phyloP scores from a whole-genome alignment of 2,797 vertebrate genomes.

The Falco naumanni region DNA sequence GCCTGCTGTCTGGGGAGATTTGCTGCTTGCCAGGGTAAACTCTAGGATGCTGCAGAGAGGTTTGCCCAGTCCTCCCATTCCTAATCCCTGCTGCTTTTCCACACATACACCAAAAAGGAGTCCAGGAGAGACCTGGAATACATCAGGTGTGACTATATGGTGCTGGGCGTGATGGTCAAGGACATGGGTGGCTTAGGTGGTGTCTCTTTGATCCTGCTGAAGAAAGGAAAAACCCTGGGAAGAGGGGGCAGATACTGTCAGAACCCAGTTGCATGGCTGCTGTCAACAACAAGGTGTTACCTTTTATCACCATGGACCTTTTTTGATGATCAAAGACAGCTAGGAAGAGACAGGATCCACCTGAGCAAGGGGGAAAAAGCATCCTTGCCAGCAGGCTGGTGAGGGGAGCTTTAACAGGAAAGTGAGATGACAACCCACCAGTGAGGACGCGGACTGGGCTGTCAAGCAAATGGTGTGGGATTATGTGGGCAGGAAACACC shows the following conservation, averaged over 20 bases:
- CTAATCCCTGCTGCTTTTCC: background rate
- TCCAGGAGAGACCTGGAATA: background rate
- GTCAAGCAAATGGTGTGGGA: background rate
- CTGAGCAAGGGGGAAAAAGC: background rate
- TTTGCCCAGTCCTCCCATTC: background rate
- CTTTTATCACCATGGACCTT: background rate
- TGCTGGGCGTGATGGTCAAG: background rate
- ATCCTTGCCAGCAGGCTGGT: background rate
- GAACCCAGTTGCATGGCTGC: accelerated
- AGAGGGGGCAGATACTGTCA: background rate
- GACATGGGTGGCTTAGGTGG: accelerated
- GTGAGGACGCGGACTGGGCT: accelerated
- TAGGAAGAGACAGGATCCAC: background rate
- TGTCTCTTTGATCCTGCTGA: background rate
- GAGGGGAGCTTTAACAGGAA: background rate
- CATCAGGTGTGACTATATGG: background rate
- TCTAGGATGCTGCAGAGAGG: background rate
- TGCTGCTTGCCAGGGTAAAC: background rate
- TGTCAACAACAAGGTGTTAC: background rate
- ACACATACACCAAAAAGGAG: background rate
- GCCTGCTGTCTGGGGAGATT: background rate
- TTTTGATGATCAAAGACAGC: background rate
- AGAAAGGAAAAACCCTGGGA: background rate
- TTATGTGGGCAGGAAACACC: background rate
- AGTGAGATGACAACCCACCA: background rate